phyloP scores from a whole-genome alignment of 1,140 invertebrate species.

The Drosophila gunungcola region DNA sequence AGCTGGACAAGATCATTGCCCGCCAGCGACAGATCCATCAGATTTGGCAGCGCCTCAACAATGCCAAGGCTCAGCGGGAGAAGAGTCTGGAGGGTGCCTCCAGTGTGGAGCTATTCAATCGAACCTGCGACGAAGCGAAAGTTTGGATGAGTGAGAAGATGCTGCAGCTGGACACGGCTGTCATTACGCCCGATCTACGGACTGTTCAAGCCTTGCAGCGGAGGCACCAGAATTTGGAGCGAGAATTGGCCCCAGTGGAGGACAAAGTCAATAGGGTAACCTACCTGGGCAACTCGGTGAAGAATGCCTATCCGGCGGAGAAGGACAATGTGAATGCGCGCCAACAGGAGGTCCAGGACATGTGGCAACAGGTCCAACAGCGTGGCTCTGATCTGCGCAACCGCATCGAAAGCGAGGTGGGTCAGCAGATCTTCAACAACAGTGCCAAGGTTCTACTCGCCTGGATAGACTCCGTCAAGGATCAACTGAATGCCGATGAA shows the following conservation, averaged over 20 bases:
- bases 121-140: slow-evolving; percentile 95
- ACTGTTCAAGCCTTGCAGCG: slow-evolving; percentile 96
- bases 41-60: slow-evolving; percentile 95
- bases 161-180: slow-evolving; percentile 91
- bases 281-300: slow-evolving; percentile 93
- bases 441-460: slow-evolving; percentile 91
- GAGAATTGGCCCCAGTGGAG: slow-evolving; percentile 94
- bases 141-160: slow-evolving; percentile 98
- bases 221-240: slow-evolving; percentile 94
- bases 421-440: slow-evolving; percentile 97
- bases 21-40: slow-evolving; percentile 94
- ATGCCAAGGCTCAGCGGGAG: slow-evolving; percentile 95
- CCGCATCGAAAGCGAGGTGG: slow-evolving; percentile 95
- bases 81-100: slow-evolving; percentile 96
- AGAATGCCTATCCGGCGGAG: slow-evolving; percentile 96
- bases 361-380: slow-evolving; percentile 95
- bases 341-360: slow-evolving; percentile 93
- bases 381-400: slow-evolving; percentile 93
- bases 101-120: slow-evolving; percentile 96
- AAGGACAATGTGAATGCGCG: slow-evolving; percentile 92
- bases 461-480: slow-evolving; percentile 92
- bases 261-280: slow-evolving; percentile 95
- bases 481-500: slow-evolving; percentile 92
- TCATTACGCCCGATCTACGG: slow-evolving; percentile 93
- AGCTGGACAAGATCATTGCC: slow-evolving; percentile 93